Conservation (phyloP, 1,140 invertebrate genomes). For the Linepithema humile region DNA sequence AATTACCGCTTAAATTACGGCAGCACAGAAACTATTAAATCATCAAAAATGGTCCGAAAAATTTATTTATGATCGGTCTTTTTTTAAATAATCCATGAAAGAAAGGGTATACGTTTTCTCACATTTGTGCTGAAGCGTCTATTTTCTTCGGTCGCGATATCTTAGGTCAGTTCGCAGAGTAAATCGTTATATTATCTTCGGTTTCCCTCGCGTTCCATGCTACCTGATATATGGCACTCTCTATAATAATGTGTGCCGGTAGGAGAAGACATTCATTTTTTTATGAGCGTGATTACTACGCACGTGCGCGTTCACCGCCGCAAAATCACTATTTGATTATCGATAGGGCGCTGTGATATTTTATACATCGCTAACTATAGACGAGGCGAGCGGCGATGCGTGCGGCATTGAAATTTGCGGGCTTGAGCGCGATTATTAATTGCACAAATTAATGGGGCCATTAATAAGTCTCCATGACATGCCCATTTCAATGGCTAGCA, state of each 20-base stretch:
- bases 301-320: slow-evolving; percentile 19
- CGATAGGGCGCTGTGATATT: slow-evolving; percentile 36
- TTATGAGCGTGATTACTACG: slow-evolving; percentile 23
- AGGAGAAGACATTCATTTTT: slow-evolving; percentile 31
- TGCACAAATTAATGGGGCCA: slow-evolving; percentile 25
- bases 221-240: neutral
- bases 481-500: neutral
- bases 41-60: neutral
- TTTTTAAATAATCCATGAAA: neutral
- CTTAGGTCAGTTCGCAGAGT: neutral
- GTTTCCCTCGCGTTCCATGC: neutral
- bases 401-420: slow-evolving; percentile 26
- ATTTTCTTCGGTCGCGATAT: slow-evolving; percentile 2
- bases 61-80: neutral
- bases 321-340: slow-evolving; percentile 38
- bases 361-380: slow-evolving; percentile 36
- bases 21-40: neutral
- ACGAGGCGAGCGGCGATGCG: neutral
- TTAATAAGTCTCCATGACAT: slow-evolving; percentile 13
- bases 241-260: neutral
- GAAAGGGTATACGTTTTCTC: neutral
- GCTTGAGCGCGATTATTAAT: slow-evolving; percentile 27
- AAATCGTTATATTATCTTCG: slow-evolving; percentile 28
- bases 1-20: neutral
- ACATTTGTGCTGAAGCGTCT: slow-evolving; percentile 18